phyloP scores from a whole-genome alignment of 2,888 invertebrate species.

The Pharmacophagus antenor region DNA sequence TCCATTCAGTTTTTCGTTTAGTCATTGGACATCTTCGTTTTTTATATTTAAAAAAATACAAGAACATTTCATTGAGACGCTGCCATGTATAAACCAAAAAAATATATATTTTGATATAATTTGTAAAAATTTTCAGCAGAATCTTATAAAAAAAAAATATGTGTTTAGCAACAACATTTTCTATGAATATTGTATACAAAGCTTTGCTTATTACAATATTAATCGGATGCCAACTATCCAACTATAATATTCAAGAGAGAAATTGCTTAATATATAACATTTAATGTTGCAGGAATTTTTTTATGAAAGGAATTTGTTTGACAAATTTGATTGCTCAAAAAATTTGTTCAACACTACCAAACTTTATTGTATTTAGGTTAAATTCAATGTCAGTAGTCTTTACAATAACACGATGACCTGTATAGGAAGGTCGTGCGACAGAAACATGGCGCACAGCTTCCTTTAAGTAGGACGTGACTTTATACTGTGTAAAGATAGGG shows the following conservation, averaged over 20 bases:
- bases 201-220: no score
- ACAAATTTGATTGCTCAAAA: constrained; percentile 28
- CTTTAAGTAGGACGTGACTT: constrained; percentile 44
- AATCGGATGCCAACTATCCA: constrained; percentile 9
- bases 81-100: neutral
- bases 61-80: neutral
- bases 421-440: constrained; percentile 60
- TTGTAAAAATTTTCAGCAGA: no score
- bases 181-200: no score
- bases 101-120: no score
- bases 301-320: no score
- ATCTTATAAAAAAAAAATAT: no score
- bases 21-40: constrained; percentile 27
- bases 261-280: constrained; percentile 38
- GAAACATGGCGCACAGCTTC: constrained; percentile 45
- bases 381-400: constrained; percentile 43
- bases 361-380: constrained; percentile 33
- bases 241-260: constrained; percentile 32
- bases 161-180: no score
- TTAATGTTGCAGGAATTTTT: no score
- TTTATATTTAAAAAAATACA: constrained; percentile 4
- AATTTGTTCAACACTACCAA: constrained; percentile 33
- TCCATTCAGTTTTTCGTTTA: constrained; percentile 40
- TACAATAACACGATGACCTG: constrained; percentile 61
- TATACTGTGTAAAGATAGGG: constrained; percentile 36